Percentiles rank a stretch among this genome's conserved stretches.
Conservation (phyloP, 2,113 vertebrate genomes). For the Esox niger region DNA sequence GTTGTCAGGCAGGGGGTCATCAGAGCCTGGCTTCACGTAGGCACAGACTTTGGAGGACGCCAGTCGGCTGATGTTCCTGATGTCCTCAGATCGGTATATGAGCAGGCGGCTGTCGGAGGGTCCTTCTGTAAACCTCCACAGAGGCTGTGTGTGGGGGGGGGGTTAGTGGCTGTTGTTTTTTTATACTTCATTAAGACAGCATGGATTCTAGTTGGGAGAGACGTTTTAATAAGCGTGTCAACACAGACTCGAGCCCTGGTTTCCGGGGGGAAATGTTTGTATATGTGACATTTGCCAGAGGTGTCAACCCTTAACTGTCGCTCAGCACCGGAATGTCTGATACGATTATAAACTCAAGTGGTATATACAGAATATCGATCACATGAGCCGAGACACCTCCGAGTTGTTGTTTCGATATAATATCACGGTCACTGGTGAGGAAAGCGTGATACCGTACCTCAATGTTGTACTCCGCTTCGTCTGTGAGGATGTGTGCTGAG, state of each 20-base stretch:
- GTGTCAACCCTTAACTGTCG: no score
- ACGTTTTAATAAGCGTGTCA: no score
- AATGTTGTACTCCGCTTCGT: constrained; percentile 86
- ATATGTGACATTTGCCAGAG: no score
- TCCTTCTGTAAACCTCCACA: constrained; percentile 86
- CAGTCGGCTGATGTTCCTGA: constrained; percentile 84
- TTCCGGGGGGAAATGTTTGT: no score
- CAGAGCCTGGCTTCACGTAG: constrained; percentile 75
- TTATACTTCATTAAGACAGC: no score
- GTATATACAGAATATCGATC: not conserved
- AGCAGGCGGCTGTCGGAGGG: constrained; percentile 80
- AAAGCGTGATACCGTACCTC: constrained; percentile 73
- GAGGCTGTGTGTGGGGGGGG: constrained; percentile 74
- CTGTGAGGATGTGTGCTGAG: constrained; percentile 84
- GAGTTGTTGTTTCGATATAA: not conserved
- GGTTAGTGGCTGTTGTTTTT: no score
- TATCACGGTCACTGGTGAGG: not conserved
- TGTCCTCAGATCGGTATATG: constrained; percentile 90
- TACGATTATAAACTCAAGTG: not conserved
- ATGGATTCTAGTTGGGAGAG: no score
- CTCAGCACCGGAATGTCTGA: no score
- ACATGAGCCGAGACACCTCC: not conserved
- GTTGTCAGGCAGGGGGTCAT: constrained; percentile 68
- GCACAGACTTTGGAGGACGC: constrained; percentile 89
- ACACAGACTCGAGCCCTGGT: no score